Evolutionary conservation across 2,113 vertebrate genomes (phyloP).

Genomic region (rat (Rattus norvegicus)): GRCr8 NC_086022.1:175475501-175476000

Average conservation of each 20-base stretch:
- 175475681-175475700: background rate
- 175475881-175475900: background rate
- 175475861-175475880: background rate
- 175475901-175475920: background rate
- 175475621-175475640: too few relatives aligned
- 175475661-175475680: too few relatives aligned
- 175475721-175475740: background rate
- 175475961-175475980: background rate
- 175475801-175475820: background rate
- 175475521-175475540: too few relatives aligned
- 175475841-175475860: background rate
- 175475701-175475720: background rate
- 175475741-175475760: constrained; percentile 16
- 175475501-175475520: too few relatives aligned
- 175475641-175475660: too few relatives aligned
- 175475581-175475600: too few relatives aligned
- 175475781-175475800: background rate
- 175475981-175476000: background rate
- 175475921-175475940: background rate
- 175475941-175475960: background rate
- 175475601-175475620: too few relatives aligned
- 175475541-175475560: too few relatives aligned
- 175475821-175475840: background rate
- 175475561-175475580: too few relatives aligned
- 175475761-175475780: constrained; percentile 24